These are phyloP conservation scores for Chelonia mydas DNA, from an alignment of 2,797 vertebrate genomes.

Conservation along the genomic window DNA sequence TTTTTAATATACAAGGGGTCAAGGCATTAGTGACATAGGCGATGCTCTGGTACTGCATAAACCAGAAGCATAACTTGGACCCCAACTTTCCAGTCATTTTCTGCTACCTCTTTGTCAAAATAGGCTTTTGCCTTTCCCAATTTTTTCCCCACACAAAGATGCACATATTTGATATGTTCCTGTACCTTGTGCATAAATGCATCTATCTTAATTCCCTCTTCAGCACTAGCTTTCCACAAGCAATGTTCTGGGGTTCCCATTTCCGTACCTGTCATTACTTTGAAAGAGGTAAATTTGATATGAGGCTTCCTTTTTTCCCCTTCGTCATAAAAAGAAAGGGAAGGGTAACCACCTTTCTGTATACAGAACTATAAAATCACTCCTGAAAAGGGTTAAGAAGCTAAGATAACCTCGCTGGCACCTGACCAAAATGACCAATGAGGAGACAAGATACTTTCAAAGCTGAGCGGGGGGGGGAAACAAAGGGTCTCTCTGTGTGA, in stretches of 20 bases:
- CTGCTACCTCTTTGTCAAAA: slow-evolving; percentile 46
- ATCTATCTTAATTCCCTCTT: slow-evolving; percentile 68
- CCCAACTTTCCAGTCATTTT: slow-evolving; percentile 60
- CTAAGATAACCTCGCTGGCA: too few relatives aligned
- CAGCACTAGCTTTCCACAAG: slow-evolving; percentile 71
- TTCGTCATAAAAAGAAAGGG: too few relatives aligned
- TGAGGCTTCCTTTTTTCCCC: slow-evolving; percentile 33
- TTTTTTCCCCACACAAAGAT: slow-evolving; percentile 33
- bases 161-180: slow-evolving; percentile 42
- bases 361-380: too few relatives aligned
- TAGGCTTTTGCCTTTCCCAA: not conserved
- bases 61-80: slow-evolving; percentile 68
- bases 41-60: slow-evolving; percentile 55
- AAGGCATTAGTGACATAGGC: slow-evolving; percentile 61
- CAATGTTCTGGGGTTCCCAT: slow-evolving; percentile 28
- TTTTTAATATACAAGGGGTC: slow-evolving; percentile 50
- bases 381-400: too few relatives aligned
- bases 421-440: too few relatives aligned
- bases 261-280: slow-evolving; percentile 26
- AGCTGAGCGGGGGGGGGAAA: too few relatives aligned
- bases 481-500: too few relatives aligned
- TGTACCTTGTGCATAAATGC: slow-evolving; percentile 43
- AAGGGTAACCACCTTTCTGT: too few relatives aligned
- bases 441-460: too few relatives aligned
- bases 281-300: slow-evolving; percentile 9